These are phyloP conservation scores for Rhinoderma darwinii DNA, from an alignment of 2,113 vertebrate genomes.

Conservation along the genomic window DNA sequence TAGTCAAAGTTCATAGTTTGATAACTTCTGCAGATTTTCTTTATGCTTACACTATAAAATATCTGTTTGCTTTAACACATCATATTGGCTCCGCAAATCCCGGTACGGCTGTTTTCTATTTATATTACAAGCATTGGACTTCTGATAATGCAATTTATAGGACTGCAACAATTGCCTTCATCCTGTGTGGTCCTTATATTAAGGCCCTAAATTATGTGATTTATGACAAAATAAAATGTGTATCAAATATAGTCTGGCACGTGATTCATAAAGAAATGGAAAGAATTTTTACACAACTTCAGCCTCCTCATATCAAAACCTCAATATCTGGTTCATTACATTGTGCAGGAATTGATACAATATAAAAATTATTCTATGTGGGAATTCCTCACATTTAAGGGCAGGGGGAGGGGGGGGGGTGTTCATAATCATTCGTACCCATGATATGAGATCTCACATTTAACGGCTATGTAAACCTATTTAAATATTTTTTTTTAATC, in stretches of 20 bases:
- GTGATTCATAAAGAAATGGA: slow-evolving; percentile 2
- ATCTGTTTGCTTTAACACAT: neutral
- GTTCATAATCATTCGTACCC: neutral
- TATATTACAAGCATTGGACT: neutral
- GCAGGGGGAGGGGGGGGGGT: neutral
- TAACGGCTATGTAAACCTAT: too few species aligned
- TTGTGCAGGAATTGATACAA: neutral
- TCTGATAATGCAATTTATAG: slow-evolving; percentile 42
- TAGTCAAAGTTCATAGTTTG: neutral
- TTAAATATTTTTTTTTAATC: too few species aligned
- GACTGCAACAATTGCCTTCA: neutral
- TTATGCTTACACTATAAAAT: neutral
- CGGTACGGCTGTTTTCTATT: neutral
- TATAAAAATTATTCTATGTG: too few species aligned
- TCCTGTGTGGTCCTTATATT: slow-evolving; percentile 26
- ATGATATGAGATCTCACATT: too few species aligned
- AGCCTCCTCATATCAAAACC: neutral
- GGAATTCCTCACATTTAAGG: too few species aligned
- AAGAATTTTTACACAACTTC: neutral
- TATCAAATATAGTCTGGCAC: neutral
- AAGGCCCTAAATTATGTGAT: slow-evolving; percentile 36
- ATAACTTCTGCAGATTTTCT: neutral
- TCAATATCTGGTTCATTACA: neutral
- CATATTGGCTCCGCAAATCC: neutral
- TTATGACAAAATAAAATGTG: neutral